Base-by-base conservation (phyloP, 2,888 invertebrate genomes). In the Brachycybe producta region DNA sequence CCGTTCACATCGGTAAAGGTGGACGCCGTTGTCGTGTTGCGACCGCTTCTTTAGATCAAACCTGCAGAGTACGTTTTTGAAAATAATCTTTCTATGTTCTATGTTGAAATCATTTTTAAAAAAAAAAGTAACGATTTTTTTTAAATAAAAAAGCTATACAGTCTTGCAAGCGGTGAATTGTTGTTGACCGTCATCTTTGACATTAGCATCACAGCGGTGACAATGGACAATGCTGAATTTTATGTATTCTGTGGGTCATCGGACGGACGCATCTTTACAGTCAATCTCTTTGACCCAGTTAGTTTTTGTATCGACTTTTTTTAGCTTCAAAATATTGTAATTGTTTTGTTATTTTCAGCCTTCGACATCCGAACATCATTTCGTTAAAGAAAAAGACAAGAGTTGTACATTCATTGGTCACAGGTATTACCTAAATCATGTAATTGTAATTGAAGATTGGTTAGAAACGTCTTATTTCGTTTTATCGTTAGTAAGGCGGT, bases 41-140 rank as follows among this genome's bases (percentile, higher is more conserved):
- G 46, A 81, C 90, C 0, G 79, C 80, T 3, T 90, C 91, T 0
- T 65, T 77, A 47, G 92, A 94, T 64, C 77, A 82, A 58, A 83
- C 85, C 8, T 82, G 84, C 60, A 82, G 82, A 66, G 73, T 67
- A 56, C 54, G 56, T 42, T 19, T 7, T 45, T 19, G 8, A 13
- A 39, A 41, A 15, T 11, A 42, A 27, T 26, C 7, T 26, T 27
- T 41, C 21, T 19, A 17, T 19, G 26, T 15, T 24, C 5, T n/a
- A n/a, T n/a, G n/a, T n/a, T n/a, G n/a, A n/a, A n/a, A n/a, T n/a
- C n/a, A n/a, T n/a, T n/a, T n/a, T 35, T 35, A 15, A 35, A 17
- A 19, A 35, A 5, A 17, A 19, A 19, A 35, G 15, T 15, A 19
- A 32, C n/a, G 32, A 32, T 35, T 23, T n/a, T n/a, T n/a, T n/a